These are phyloP conservation scores for Acanthaster planci DNA, from an alignment of 35 echinoderm and acorn worm genomes.

Conservation along the genomic window DNA sequence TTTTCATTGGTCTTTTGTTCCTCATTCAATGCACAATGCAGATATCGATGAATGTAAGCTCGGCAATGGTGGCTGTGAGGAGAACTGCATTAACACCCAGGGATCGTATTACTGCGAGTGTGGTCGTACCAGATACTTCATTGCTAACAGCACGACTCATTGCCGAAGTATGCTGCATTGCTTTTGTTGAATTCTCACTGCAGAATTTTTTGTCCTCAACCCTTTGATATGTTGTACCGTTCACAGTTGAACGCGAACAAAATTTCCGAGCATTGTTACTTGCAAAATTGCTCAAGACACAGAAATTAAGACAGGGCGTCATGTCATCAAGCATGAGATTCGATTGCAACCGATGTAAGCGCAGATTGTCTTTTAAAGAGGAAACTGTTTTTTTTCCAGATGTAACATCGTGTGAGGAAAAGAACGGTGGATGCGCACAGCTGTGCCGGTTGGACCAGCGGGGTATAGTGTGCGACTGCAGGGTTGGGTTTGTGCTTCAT, in stretches of 20 bases:
- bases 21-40: background rate
- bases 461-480: conserved; percentile 74
- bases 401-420: conserved; percentile 71
- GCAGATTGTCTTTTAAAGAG: background rate
- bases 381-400: conserved; percentile 38
- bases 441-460: conserved; percentile 65
- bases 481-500: conserved; percentile 49
- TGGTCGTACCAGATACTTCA: conserved; percentile 50
- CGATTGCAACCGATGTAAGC: background rate
- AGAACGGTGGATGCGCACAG: conserved; percentile 88
- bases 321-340: too few species aligned
- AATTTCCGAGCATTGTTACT: too few species aligned
- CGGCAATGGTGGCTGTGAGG: conserved; percentile 66
- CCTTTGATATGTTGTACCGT: too few species aligned
- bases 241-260: too few species aligned
- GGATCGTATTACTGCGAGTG: conserved; percentile 69
- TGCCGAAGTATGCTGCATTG: conserved; percentile 64
- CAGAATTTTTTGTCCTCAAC: too few species aligned
- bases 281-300: too few species aligned
- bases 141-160: conserved; percentile 45
- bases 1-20: background rate
- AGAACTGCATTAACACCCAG: conserved; percentile 70
- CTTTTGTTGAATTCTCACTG: too few species aligned
- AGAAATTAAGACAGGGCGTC: too few species aligned
- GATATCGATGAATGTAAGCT: conserved; percentile 76